Percentiles rank a stretch among this genome's conserved stretches.
These are phyloP conservation scores for Smithornis capensis DNA, from an alignment of 2,113 vertebrate species.

Conservation along the genomic window DNA sequence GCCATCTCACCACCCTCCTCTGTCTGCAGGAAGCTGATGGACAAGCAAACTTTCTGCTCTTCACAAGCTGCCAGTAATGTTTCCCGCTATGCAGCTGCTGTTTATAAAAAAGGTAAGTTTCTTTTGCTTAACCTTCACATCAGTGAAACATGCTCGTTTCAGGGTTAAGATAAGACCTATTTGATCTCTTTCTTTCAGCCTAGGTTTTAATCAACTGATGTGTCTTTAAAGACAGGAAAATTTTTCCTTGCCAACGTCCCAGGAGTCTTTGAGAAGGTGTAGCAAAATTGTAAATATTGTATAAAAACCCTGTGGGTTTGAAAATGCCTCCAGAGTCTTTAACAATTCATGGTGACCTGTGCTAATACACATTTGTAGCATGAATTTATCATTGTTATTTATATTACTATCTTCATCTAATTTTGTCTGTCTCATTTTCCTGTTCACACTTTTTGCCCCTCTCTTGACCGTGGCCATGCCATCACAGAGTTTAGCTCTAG, in stretches of 20 bases:
- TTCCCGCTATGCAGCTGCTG: slow-evolving; percentile 90
- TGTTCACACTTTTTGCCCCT: background rate
- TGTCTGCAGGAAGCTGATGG: slow-evolving; percentile 91
- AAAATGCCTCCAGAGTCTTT: background rate
- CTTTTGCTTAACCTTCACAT: background rate
- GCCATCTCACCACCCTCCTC: background rate
- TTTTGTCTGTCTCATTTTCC: background rate
- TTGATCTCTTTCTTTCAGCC: background rate
- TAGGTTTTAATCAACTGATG: background rate
- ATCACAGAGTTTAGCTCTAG: background rate
- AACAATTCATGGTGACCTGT: background rate
- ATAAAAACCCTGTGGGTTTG: background rate
- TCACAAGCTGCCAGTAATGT: slow-evolving; percentile 93
- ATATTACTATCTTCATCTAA: background rate
- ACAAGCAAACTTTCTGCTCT: slow-evolving; percentile 93
- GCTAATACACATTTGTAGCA: background rate
- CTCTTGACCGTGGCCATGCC: background rate
- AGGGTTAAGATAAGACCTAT: background rate
- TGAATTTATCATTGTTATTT: background rate
- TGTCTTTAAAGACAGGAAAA: background rate
- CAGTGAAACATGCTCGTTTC: background rate
- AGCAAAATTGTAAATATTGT: background rate
- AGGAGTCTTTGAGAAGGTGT: background rate
- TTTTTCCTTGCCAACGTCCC: background rate
- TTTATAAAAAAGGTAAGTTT: slow-evolving; percentile 92